Evolutionary conservation across 2,113 vertebrate species (phyloP).

Genomic region (Charadrius vociferus): DNA sequence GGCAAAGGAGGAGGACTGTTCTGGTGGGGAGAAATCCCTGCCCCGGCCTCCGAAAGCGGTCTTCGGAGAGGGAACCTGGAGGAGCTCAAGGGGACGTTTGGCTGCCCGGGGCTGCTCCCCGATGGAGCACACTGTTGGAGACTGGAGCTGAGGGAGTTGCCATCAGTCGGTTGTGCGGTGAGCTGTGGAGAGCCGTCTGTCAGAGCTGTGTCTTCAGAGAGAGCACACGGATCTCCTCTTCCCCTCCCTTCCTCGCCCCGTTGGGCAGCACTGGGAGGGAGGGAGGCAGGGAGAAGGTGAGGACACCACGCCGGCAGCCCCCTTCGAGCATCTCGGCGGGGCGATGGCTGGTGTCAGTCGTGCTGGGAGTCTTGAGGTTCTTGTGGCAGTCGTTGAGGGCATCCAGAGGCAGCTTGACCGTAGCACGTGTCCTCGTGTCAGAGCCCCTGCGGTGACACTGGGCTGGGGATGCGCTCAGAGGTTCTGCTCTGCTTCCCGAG

Average conservation of each 20-base stretch:
- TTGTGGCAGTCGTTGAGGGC: fast-evolving
- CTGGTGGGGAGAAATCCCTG: neutral
- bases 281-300: neutral
- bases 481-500: neutral
- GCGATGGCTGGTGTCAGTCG: neutral
- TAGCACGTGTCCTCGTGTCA: fast-evolving
- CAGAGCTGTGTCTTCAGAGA: neutral
- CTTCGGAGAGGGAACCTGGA: no score
- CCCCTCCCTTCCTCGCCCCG: fast-evolving
- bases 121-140: neutral
- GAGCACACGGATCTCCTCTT: neutral
- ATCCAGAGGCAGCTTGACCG: fast-evolving
- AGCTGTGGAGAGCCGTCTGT: neutral
- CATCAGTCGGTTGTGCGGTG: fast-evolving
- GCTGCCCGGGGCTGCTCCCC: neutral
- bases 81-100: neutral
- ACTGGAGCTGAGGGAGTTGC: neutral
- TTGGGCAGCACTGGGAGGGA: neutral
- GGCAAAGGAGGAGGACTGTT: neutral
- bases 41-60: fast-evolving
- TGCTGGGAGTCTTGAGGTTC: neutral
- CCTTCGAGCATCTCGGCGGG: neutral
- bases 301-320: neutral
- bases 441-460: neutral
- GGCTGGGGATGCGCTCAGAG: neutral